A percentile compares a stretch with the other conserved stretches of the same genome.
Conservation (phyloP, 2,113 vertebrate species). For the Scatophagus argus region DNA sequence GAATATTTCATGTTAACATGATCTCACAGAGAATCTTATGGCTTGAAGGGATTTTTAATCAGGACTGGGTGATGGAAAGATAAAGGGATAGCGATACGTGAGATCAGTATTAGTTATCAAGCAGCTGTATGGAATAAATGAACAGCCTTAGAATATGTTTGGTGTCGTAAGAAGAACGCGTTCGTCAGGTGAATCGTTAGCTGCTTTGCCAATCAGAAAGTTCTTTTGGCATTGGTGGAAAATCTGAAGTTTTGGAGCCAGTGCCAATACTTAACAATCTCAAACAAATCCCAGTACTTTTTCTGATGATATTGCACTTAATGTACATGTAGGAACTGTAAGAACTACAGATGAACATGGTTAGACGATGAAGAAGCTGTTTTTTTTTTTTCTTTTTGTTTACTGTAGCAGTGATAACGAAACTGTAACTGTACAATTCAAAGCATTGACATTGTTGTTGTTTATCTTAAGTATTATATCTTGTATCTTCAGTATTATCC, state of each 20-base stretch:
- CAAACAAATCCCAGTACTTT: neutral
- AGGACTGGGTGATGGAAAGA: neutral
- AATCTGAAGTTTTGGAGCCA: neutral
- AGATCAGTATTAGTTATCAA: neutral
- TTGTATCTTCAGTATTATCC: neutral
- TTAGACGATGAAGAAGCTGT: neutral
- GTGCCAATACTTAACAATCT: neutral
- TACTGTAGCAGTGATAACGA: neutral
- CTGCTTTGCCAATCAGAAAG: neutral
- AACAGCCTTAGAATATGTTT: neutral
- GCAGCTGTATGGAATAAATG: neutral
- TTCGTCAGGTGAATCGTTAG: neutral
- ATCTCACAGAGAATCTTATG: neutral
- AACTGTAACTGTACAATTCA: neutral
- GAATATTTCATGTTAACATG: constrained; percentile 7
- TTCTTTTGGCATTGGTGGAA: neutral
- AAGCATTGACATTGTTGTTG: neutral
- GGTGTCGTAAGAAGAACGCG: neutral
- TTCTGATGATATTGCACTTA: neutral
- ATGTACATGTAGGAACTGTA: neutral
- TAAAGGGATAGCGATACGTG: neutral
- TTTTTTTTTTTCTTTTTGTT: neutral
- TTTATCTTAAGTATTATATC: no score
- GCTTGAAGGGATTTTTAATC: neutral
- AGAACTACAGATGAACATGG: neutral